These are phyloP conservation scores for Falco punctatus DNA, from an alignment of 2,113 vertebrate species.

Conservation along the genomic window DNA sequence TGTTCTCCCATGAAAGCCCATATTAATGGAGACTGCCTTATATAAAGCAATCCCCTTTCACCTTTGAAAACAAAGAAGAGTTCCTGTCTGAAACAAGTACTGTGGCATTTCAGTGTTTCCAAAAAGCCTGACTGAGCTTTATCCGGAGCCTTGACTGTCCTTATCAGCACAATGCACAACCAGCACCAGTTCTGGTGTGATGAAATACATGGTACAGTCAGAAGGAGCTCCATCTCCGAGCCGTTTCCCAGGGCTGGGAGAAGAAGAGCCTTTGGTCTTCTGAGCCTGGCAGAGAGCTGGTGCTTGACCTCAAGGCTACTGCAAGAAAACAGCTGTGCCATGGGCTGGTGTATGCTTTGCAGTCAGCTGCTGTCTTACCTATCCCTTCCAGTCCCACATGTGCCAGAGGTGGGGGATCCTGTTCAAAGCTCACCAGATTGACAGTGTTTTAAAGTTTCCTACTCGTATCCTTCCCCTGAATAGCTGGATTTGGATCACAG, in stretches of 20 bases:
- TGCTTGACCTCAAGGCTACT: not conserved
- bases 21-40: not conserved
- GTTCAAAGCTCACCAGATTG: not conserved
- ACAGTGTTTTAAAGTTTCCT: not conserved
- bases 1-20: constrained; percentile 47
- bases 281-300: not conserved
- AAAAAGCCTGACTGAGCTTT: not conserved
- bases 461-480: not conserved
- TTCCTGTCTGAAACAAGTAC: not conserved
- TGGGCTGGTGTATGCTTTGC: not conserved
- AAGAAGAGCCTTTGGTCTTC: not conserved
- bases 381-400: not conserved
- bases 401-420: not conserved
- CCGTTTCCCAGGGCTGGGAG: not conserved
- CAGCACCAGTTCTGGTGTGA: not conserved
- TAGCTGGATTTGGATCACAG: not conserved
- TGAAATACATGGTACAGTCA: not conserved
- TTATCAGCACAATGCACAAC: fast-evolving
- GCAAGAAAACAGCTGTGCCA: not conserved
- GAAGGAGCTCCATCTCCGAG: not conserved
- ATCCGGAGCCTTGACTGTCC: not conserved
- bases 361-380: not conserved
- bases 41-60: constrained; percentile 22
- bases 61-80: constrained; percentile 22
- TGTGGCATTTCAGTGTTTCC: not conserved